Base-by-base conservation (phyloP, 2,888 invertebrate species). In the Allacma fusca region DNA sequence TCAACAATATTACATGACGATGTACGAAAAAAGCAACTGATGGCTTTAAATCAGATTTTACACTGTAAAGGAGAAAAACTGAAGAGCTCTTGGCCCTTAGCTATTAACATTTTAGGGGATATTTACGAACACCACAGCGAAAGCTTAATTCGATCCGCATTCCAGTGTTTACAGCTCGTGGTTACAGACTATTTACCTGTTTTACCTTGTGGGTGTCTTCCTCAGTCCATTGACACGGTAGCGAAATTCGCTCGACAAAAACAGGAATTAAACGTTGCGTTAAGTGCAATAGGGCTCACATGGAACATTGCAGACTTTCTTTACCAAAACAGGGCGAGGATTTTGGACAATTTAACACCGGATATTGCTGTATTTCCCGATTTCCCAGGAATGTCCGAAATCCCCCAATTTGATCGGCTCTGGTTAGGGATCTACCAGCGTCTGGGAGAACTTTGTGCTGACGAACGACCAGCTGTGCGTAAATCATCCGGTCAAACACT, bases 291-390 rank as follows among this genome's bases (percentile, higher is more conserved):
- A 73, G 98, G 98, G 23, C 89, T 97, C 73, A 93, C 98, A 96
- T 98, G 98, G 98, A 98, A 98, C 87, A 97, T 98, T 85, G 96
- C 97, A 0, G 98, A 98, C 88, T 97, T 96, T 87, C 92, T 98
- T 85, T 96, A 94, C 88, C 97, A 97, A 90, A 97, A 97, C 87
- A 93, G 95, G 85, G 94, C 94, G 83, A 93, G 93, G 87, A 87
- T 95, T 67, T 91, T 91, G 84, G 90, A 90, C 76, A 92, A 92
- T 24, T 88, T 94, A 79, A 90, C 91, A 40, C 91, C 91, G 84
- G 94, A 95, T 85, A 85, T 87, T 12, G 90, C 91, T n/a, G 91
- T 93, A 43, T 91, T 93, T 83, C 94, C 94, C 0, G 94, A 94
- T 86, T 92, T 94, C 87, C 94, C 94, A 21, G 92, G 93, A 81